Percentiles rank a stretch among this genome's conserved stretches.
These are phyloP conservation scores for Physella acuta DNA, from an alignment of 1,140 invertebrate species.

Conservation along the genomic window DNA sequence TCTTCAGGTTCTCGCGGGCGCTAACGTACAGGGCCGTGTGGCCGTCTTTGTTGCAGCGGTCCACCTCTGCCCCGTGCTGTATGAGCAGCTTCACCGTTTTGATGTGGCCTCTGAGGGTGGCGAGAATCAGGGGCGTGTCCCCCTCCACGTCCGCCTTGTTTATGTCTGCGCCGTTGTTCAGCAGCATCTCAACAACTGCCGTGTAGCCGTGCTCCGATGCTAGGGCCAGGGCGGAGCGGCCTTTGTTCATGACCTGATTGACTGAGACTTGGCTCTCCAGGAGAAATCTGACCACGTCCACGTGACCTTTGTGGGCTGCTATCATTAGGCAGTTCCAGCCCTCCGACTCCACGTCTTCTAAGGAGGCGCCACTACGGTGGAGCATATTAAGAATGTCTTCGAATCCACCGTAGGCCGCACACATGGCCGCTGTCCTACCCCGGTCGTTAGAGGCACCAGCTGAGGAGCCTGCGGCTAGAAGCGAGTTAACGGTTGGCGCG, in stretches of 20 bases:
- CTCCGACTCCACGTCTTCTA: not conserved
- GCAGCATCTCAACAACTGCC: slow-evolving; percentile 78
- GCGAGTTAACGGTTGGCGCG: not conserved
- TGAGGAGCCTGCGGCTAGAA: slow-evolving; percentile 5
- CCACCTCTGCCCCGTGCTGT: slow-evolving; percentile 28
- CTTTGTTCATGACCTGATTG: slow-evolving; percentile 56
- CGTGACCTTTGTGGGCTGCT: slow-evolving; percentile 14
- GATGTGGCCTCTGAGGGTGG: slow-evolving; percentile 29
- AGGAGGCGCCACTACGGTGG: slow-evolving; percentile 2
- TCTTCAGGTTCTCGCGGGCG: slow-evolving; percentile 6
- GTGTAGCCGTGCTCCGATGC: slow-evolving; percentile 91
- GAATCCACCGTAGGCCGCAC: slow-evolving; percentile 1
- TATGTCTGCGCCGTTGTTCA: slow-evolving; percentile 85
- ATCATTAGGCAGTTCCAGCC: slow-evolving; percentile 18
- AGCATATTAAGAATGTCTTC: not conserved
- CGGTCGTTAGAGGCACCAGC: not conserved
- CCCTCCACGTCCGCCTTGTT: slow-evolving; percentile 65
- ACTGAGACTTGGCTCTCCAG: slow-evolving; percentile 62
- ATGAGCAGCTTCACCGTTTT: slow-evolving; percentile 35
- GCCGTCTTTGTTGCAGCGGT: slow-evolving; percentile 36
- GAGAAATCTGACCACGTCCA: slow-evolving; percentile 60
- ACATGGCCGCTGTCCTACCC: slow-evolving; percentile 8
- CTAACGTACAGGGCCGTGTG: slow-evolving; percentile 45
- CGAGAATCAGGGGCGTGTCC: slow-evolving; percentile 39
- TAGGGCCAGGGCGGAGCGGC: slow-evolving; percentile 82